Conservation (phyloP, 2,888 invertebrate genomes). For the Pegoplata infirma region DNA sequence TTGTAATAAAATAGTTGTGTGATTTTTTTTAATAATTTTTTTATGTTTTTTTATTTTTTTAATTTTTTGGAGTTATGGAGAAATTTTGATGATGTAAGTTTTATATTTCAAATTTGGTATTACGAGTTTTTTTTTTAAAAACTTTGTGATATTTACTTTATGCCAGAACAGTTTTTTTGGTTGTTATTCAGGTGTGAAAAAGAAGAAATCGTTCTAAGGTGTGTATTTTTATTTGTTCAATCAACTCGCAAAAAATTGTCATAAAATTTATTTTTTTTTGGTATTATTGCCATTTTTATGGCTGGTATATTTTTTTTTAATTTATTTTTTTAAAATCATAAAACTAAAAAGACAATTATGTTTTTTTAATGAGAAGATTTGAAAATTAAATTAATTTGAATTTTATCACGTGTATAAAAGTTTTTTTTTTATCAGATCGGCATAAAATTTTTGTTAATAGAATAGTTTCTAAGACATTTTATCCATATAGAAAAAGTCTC, state of each 20-base stretch:
- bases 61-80: constrained; percentile 20
- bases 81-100: constrained; percentile 45
- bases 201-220: constrained; percentile 10
- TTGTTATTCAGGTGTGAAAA: not conserved
- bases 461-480: too few species aligned
- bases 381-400: too few species aligned
- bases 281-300: constrained; percentile 20
- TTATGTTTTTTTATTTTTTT: not conserved
- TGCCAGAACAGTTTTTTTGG: constrained; percentile 2
- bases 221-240: not conserved
- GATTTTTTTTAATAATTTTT: not conserved
- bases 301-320: too few species aligned
- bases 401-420: too few species aligned
- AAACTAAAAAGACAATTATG: constrained; percentile 13
- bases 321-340: constrained; percentile 12
- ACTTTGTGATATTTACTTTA: constrained; percentile 6
- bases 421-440: too few species aligned
- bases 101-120: not conserved
- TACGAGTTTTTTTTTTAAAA: not conserved
- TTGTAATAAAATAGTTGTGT: constrained; percentile 15
- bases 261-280: constrained; percentile 20
- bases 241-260: not conserved
- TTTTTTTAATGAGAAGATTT: not conserved
- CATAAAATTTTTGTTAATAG: too few species aligned
- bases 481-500: too few species aligned